phyloP scores from a whole-genome alignment of 1,140 invertebrate species.

The Orussus abietinus region DNA sequence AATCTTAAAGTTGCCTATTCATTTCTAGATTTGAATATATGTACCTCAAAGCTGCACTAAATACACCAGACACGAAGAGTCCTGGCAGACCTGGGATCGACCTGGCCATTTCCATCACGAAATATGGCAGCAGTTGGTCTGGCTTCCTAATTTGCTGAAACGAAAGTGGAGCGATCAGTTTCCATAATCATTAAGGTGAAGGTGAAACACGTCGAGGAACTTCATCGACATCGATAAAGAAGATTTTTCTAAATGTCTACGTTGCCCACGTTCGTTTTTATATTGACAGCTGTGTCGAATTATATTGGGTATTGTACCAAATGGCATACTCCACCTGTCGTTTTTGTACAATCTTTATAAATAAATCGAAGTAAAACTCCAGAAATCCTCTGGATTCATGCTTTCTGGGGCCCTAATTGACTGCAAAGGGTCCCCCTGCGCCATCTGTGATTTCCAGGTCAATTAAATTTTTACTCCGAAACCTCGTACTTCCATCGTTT shows the following conservation, averaged over 20 bases:
- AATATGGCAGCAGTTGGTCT: slow-evolving; percentile 67
- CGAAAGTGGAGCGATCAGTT: slow-evolving; percentile 7
- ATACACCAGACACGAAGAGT: slow-evolving; percentile 72
- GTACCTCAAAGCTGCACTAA: slow-evolving; percentile 69
- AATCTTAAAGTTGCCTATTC: background rate
- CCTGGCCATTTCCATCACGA: slow-evolving; percentile 69
- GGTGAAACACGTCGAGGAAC: background rate
- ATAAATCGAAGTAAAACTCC: too few species aligned
- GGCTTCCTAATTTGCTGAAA: slow-evolving; percentile 57
- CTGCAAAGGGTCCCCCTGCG: too few species aligned
- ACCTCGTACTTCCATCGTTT: too few species aligned
- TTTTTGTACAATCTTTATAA: too few species aligned
- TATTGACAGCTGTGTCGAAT: background rate
- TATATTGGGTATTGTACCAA: background rate
- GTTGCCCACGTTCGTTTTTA: background rate
- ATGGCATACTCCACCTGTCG: background rate
- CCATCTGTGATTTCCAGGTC: too few species aligned
- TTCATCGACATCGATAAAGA: background rate
- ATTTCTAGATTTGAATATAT: slow-evolving; percentile 9
- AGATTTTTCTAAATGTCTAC: background rate
- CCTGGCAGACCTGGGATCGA: slow-evolving; percentile 67
- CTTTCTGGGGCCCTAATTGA: too few species aligned
- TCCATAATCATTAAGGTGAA: slow-evolving; percentile 3
- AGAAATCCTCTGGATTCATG: too few species aligned
- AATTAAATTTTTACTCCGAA: too few species aligned